Conservation (phyloP, 2,113 vertebrate genomes). For the Ammodytes marinus region DNA sequence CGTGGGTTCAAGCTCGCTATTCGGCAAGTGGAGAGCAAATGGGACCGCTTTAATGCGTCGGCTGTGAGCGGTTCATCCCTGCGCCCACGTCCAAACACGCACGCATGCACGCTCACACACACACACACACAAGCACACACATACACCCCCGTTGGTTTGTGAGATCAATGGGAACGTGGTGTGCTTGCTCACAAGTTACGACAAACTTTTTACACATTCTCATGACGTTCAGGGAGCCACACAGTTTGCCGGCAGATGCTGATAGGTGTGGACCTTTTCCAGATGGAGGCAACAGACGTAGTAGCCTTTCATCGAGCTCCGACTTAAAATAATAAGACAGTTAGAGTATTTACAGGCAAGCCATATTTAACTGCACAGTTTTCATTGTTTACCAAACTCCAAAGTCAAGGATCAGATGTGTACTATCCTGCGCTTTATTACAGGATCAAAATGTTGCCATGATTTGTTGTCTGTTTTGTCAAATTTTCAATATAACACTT, state of each 20-base stretch:
- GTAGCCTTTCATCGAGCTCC: conserved; percentile 41
- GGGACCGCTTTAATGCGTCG: conserved; percentile 67
- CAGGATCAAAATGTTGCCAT: conserved; percentile 6
- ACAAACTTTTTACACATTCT: conserved; percentile 33
- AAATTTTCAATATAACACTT: conserved; percentile 16
- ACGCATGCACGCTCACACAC: conserved; percentile 11
- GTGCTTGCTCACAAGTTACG: conserved; percentile 16
- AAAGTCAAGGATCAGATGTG: conserved; percentile 13
- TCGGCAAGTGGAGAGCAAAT: conserved; percentile 44
- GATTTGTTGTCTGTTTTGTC: conserved; percentile 22
- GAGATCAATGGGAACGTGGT: conserved; percentile 20
- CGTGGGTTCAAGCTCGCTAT: conserved; percentile 55
- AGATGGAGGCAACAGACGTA: conserved; percentile 33
- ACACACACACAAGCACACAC: conserved; percentile 18
- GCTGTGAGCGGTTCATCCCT: conserved; percentile 57
- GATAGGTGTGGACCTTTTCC: conserved; percentile 49
- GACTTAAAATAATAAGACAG: conserved; percentile 27
- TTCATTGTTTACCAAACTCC: conserved; percentile 30
- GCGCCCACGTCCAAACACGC: conserved; percentile 28
- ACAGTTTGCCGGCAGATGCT: conserved; percentile 58
- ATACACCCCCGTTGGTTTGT: conserved; percentile 29
- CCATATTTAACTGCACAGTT: conserved; percentile 39
- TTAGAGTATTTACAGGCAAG: conserved; percentile 54
- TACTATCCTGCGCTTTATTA: conserved; percentile 31
- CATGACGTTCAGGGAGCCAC: conserved; percentile 63